These are phyloP conservation scores for Heliconius hewitsoni DNA, from an alignment of 1,140 invertebrate genomes.

Conservation along the genomic window DNA sequence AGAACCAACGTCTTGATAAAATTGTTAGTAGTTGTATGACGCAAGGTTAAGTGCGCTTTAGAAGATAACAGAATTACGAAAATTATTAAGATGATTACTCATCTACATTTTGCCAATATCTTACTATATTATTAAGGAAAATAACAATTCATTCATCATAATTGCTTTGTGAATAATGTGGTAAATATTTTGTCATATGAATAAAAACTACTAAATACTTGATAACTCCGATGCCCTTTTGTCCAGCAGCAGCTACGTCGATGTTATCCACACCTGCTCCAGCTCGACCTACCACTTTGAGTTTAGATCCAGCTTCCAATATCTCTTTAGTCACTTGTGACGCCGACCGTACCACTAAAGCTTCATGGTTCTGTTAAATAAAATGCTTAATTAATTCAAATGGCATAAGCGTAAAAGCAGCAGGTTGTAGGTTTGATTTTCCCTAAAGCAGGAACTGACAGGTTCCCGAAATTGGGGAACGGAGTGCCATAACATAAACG, in stretches of 20 bases:
- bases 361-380: slow-evolving; percentile 90
- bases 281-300: slow-evolving; percentile 95
- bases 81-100: neutral
- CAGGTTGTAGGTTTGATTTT: too few species aligned
- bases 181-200: too few species aligned
- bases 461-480: too few species aligned
- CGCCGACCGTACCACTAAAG: slow-evolving; percentile 95
- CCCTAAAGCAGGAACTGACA: too few species aligned
- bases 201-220: slow-evolving; percentile 86
- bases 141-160: neutral
- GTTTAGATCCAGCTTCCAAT: slow-evolving; percentile 86
- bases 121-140: too few species aligned
- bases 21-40: neutral
- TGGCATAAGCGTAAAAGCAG: too few species aligned
- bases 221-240: slow-evolving; percentile 93
- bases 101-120: neutral
- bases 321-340: slow-evolving; percentile 97
- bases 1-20: neutral
- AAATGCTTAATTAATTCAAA: neutral
- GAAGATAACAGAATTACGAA: neutral
- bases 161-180: neutral
- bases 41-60: neutral
- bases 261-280: slow-evolving; percentile 99
- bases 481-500: too few species aligned
- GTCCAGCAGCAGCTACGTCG: slow-evolving; percentile 92